A percentile compares a stretch with the other conserved stretches of the same genome.
These are phyloP conservation scores for Drosophila maculinotata DNA, from an alignment of 2,888 invertebrate genomes.

Conservation along the genomic window DNA sequence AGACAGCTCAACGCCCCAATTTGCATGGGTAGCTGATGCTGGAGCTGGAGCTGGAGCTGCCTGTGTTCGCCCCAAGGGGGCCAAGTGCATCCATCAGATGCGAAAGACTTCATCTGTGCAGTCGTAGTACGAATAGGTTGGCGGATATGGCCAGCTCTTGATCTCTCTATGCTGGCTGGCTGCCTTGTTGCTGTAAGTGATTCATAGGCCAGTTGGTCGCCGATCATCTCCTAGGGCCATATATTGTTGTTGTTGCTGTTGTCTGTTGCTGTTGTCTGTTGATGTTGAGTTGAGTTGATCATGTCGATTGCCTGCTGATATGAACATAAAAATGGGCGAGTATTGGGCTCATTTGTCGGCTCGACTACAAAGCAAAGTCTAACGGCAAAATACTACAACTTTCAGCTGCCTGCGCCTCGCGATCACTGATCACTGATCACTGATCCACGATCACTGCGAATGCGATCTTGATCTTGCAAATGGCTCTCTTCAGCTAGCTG, in stretches of 20 bases:
- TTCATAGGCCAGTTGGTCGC: slow-evolving; percentile 59
- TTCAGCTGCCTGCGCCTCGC: slow-evolving; percentile 30
- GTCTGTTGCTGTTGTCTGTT: slow-evolving; percentile 23
- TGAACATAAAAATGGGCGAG: slow-evolving; percentile 65
- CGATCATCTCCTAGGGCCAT: slow-evolving; percentile 52
- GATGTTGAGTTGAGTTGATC: slow-evolving; percentile 46
- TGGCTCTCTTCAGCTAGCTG: slow-evolving; percentile 23
- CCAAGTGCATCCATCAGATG: slow-evolving; percentile 26
- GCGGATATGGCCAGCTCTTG: slow-evolving; percentile 25
- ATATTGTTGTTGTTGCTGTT: slow-evolving; percentile 20
- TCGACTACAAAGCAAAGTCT: slow-evolving; percentile 72
- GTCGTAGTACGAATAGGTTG: slow-evolving; percentile 16
- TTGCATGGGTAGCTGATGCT: slow-evolving; percentile 45
- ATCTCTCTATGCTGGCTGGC: slow-evolving; percentile 15
- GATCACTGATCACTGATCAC: slow-evolving; percentile 53
- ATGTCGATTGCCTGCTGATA: slow-evolving; percentile 72
- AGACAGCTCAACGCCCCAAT: slow-evolving; percentile 48
- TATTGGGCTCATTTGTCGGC: slow-evolving; percentile 71
- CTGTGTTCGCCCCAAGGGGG: slow-evolving; percentile 48
- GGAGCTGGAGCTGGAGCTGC: slow-evolving; percentile 25
- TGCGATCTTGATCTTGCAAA: slow-evolving; percentile 48
- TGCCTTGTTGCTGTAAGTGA: slow-evolving; percentile 59
- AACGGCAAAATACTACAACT: slow-evolving; percentile 64
- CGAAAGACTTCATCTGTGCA: slow-evolving; percentile 38
- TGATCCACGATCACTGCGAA: slow-evolving; percentile 46